These are phyloP conservation scores for Allophyes oxyacanthae DNA, from an alignment of 2,888 invertebrate species.

Conservation along the genomic window DNA sequence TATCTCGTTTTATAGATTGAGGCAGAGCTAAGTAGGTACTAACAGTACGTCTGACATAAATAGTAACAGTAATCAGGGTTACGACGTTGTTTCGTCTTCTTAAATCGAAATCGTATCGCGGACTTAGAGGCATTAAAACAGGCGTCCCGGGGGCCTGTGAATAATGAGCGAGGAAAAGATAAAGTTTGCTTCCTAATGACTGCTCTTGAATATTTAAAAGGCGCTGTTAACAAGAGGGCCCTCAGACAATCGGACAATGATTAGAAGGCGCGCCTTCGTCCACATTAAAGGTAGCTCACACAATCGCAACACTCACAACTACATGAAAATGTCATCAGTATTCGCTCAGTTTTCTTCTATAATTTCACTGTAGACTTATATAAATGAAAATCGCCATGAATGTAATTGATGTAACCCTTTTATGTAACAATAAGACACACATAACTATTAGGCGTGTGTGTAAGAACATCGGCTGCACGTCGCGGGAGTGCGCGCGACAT, in stretches of 20 bases:
- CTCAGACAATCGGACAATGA: constrained; percentile 34
- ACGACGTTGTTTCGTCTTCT: neutral
- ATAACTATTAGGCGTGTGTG: no score
- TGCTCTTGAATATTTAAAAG: constrained; percentile 54
- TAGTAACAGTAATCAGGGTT: constrained; percentile 5
- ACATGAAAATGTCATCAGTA: no score
- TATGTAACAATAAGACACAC: no score
- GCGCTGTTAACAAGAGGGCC: constrained; percentile 34
- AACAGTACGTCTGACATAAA: neutral
- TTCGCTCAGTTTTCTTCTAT: no score
- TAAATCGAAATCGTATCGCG: neutral
- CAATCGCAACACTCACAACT: neutral
- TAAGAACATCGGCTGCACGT: no score
- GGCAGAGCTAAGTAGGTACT: no score
- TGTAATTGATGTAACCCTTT: no score
- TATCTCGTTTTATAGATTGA: no score
- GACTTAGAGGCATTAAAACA: neutral
- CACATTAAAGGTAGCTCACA: neutral
- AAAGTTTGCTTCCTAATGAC: constrained; percentile 48
- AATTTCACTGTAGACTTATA: no score
- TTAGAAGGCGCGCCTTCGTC: constrained; percentile 6
- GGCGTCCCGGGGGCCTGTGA: neutral
- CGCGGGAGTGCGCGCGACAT: no score
- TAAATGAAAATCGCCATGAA: no score
- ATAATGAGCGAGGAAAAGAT: constrained; percentile 38